phyloP scores from a whole-genome alignment of 1,140 invertebrate species.

The Megalonaias nervosa region DNA sequence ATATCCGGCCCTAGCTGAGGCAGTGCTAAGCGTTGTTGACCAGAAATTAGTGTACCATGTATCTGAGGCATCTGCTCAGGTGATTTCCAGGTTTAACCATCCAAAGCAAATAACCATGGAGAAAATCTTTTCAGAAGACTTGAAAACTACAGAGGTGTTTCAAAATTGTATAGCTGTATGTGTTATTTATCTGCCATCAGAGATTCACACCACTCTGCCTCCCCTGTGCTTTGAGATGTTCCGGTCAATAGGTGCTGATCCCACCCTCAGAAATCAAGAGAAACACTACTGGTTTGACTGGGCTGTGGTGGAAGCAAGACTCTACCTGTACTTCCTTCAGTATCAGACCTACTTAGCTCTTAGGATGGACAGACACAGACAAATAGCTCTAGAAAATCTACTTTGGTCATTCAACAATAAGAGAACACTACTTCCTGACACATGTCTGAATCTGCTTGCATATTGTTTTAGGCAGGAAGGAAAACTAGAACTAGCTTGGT shows the following conservation, averaged over 20 bases:
- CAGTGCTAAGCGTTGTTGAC: neutral
- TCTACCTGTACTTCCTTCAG: neutral
- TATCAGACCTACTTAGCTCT: neutral
- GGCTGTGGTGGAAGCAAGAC: neutral
- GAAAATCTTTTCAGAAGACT: neutral
- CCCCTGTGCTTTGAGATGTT: neutral
- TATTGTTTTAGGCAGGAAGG: too few species aligned
- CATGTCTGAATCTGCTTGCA: too few species aligned
- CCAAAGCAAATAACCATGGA: neutral
- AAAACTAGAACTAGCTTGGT: too few species aligned
- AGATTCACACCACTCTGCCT: neutral
- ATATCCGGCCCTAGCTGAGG: neutral
- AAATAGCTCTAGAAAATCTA: too few species aligned
- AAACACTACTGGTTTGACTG: neutral
- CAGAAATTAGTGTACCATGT: neutral
- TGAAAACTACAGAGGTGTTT: neutral
- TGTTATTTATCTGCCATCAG: neutral
- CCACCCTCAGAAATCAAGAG: neutral
- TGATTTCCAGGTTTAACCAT: neutral
- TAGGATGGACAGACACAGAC: neutral
- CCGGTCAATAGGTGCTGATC: neutral
- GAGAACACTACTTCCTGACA: too few species aligned
- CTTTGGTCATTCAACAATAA: too few species aligned
- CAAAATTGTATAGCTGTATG: neutral
- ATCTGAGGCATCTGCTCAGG: neutral